phyloP scores from a whole-genome alignment of 1,140 invertebrate species.

The Sinonovacula constricta region DNA sequence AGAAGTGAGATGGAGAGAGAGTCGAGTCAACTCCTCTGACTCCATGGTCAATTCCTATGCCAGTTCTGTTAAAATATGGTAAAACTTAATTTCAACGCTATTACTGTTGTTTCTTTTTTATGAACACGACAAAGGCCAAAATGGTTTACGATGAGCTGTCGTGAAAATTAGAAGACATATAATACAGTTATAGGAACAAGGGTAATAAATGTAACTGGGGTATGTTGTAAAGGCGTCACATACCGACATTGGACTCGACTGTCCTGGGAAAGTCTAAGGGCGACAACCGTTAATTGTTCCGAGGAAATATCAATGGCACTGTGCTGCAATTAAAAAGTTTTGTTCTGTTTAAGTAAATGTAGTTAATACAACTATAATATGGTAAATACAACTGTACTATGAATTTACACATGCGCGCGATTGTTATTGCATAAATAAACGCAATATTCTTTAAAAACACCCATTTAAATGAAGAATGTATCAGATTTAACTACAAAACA shows the following conservation, averaged over 20 bases:
- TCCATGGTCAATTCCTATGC: too few relatives aligned
- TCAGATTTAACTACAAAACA: background rate
- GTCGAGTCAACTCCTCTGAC: too few relatives aligned
- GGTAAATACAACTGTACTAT: background rate
- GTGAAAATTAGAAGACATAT: background rate
- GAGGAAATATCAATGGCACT: constrained; percentile 6
- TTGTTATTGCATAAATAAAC: background rate
- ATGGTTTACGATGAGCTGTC: background rate
- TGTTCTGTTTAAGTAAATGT: too few relatives aligned
- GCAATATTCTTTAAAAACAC: background rate
- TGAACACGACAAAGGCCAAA: background rate
- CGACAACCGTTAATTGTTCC: constrained; percentile 38
- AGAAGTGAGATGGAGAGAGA: too few relatives aligned
- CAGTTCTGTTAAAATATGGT: background rate
- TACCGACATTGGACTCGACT: constrained; percentile 44
- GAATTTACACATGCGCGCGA: background rate
- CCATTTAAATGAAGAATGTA: background rate
- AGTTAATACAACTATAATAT: background rate
- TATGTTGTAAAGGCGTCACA: background rate
- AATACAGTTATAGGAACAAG: background rate
- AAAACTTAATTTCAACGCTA: background rate
- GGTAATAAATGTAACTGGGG: background rate
- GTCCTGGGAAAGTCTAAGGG: constrained; percentile 21
- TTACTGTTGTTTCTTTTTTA: too few relatives aligned
- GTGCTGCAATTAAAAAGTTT: constrained; percentile 4